Conservation (phyloP, 2,888 invertebrate species). For the Drosophila parthenogenetica region DNA sequence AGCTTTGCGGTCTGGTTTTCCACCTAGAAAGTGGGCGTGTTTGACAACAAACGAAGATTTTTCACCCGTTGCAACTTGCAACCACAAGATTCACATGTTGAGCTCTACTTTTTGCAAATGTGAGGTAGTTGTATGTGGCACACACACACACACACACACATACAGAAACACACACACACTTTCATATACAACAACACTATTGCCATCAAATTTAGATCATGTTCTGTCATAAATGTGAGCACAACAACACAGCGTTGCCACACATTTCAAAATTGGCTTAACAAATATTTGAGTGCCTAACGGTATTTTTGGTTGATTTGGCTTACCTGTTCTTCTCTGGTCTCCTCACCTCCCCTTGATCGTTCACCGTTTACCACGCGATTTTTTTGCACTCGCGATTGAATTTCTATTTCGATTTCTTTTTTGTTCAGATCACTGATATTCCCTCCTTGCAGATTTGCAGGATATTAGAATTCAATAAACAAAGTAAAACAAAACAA, state of each 20-base stretch:
- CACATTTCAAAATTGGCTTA: slow-evolving; percentile 50
- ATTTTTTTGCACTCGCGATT: slow-evolving; percentile 22
- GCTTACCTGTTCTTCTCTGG: slow-evolving; percentile 43
- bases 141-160: slow-evolving; percentile 21
- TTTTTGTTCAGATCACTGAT: slow-evolving; percentile 18
- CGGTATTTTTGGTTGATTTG: slow-evolving; percentile 46
- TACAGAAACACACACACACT: slow-evolving; percentile 1
- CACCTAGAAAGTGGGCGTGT: slow-evolving; percentile 46
- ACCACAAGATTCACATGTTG: slow-evolving; percentile 20
- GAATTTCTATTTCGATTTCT: slow-evolving; percentile 12
- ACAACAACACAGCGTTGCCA: slow-evolving; percentile 26
- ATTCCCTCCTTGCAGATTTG: background rate
- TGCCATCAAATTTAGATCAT: slow-evolving; percentile 41
- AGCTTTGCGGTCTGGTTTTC: slow-evolving; percentile 27
- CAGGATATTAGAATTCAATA: slow-evolving; percentile 33
- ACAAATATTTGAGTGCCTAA: slow-evolving; percentile 29
- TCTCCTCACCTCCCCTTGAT: background rate
- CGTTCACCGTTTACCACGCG: background rate
- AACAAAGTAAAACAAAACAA: slow-evolving; percentile 17
- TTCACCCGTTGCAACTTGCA: slow-evolving; percentile 25
- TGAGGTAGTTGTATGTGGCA: slow-evolving; percentile 29
- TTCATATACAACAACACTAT: background rate
- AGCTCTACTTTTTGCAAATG: slow-evolving; percentile 30
- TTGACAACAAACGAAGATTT: slow-evolving; percentile 30
- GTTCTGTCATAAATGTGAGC: slow-evolving; percentile 43